These are phyloP conservation scores for Lineus longissimus DNA, from an alignment of 1,140 invertebrate genomes.

Conservation along the genomic window DNA sequence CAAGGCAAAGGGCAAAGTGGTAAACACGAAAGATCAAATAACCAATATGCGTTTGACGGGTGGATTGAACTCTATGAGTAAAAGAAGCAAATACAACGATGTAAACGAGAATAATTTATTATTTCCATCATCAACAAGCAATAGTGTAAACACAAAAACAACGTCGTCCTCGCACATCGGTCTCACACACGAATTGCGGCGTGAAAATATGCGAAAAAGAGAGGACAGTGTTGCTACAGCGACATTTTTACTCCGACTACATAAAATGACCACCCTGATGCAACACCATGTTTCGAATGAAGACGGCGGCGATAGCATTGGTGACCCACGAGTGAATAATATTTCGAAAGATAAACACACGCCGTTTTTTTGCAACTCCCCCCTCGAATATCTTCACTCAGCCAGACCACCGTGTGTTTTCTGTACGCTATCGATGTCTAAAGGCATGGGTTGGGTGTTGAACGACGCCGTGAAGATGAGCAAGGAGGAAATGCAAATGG, in stretches of 20 bases:
- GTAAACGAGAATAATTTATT: too few species aligned
- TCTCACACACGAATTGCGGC: conserved; percentile 3
- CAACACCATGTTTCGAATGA: background rate
- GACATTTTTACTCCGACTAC: conserved; percentile 1
- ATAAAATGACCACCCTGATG: background rate
- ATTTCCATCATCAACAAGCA: background rate
- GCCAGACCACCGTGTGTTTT: conserved; percentile 8
- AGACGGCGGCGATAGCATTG: background rate
- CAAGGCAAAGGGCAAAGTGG: background rate
- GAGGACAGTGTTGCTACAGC: background rate
- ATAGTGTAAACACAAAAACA: background rate
- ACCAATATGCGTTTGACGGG: background rate
- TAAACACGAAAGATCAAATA: conserved; percentile 3
- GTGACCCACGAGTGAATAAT: background rate
- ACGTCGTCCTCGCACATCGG: background rate
- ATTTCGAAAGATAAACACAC: conserved; percentile 6
- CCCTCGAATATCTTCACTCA: background rate
- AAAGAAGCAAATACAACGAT: background rate
- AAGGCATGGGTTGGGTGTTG: conserved; percentile 3
- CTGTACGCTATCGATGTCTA: conserved; percentile 1
- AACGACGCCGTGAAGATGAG: conserved; percentile 5
- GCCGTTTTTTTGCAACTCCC: conserved; percentile 1
- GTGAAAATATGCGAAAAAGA: conserved; percentile 5
- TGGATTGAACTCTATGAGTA: conserved; percentile 2
- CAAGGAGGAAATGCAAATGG: conserved; percentile 8